Evolutionary conservation across 2,888 invertebrate genomes (phyloP).

Genomic region (Parelbella ahira): DNA sequence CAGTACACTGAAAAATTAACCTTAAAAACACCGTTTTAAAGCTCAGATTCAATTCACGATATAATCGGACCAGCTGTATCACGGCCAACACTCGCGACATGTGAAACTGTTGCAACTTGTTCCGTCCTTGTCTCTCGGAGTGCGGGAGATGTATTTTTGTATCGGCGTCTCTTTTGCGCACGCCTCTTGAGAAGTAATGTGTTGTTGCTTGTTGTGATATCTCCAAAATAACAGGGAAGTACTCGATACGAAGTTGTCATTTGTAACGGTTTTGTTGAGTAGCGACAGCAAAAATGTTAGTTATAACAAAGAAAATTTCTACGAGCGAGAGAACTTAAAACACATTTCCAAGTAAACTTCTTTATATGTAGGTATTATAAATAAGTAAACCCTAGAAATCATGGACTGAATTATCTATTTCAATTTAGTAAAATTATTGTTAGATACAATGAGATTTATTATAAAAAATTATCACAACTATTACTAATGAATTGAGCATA

Average conservation of each 20-base stretch:
- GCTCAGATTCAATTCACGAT: constrained; percentile 30
- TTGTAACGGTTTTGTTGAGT: constrained; percentile 73
- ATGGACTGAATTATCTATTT: too few species aligned
- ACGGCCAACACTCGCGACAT: constrained; percentile 45
- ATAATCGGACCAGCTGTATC: constrained; percentile 35
- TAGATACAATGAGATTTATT: too few species aligned
- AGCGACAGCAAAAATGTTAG: constrained; percentile 46
- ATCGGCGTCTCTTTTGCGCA: constrained; percentile 57
- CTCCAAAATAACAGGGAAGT: constrained; percentile 81
- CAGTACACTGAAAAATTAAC: constrained; percentile 31
- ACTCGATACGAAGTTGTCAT: constrained; percentile 80
- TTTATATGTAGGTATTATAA: too few species aligned
- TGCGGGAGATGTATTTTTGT: constrained; percentile 56
- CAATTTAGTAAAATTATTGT: too few species aligned
- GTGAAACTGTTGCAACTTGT: constrained; percentile 67
- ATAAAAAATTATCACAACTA: too few species aligned
- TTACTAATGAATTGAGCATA: too few species aligned
- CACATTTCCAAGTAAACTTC: too few species aligned
- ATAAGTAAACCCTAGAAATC: too few species aligned
- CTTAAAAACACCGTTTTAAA: constrained; percentile 30
- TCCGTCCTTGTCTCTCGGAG: constrained; percentile 52
- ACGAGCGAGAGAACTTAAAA: too few species aligned
- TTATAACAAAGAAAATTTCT: too few species aligned
- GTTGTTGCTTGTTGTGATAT: constrained; percentile 82
- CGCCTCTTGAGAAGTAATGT: constrained; percentile 75